Evolutionary conservation across 2,888 invertebrate species (phyloP), one percentile per base, ranked within the genome.

Genomic region (Nymphalis polychloros): DNA sequence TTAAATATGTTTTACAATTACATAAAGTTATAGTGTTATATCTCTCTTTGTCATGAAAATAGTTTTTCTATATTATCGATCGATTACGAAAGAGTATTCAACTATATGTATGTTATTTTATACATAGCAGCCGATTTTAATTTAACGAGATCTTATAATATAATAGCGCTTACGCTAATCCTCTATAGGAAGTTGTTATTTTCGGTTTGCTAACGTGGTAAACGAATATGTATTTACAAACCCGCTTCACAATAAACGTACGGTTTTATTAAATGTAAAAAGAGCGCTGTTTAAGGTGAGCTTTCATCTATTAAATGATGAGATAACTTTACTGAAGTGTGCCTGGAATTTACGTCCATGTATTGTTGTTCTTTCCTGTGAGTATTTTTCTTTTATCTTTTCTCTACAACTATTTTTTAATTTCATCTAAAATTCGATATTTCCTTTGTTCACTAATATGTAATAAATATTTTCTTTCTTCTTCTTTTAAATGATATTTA

Each of bases 301-400:
- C 72, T 70, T 63, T 60, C 52, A 61, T 68, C 57, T 66, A 52
- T 68, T 65, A 67, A 71, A 74, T 68, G 62, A 74, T 74, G 74
- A 73, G 68, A 71, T 73, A 70, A 74, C 64, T 73, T 72, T 67
- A 66, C 70, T 68, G 67, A 69, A 69, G 74, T 73, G 70, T 69
- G 69, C 69, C 73, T 74, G 73, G 76, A 79, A 76, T 75, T 78
- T 72, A 86, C 88, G 87, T 91, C 92, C 89, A 93, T 93, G 93
- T 93, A 93, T 90, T 93, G 93, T 92, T 93, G 93, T 82, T 93
- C 93, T 73, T 90, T 93, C 79, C 90, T 93, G 93, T 93, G 81
- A 93, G 93, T 93, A 81, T 76, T 73, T 70, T 68, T 67, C 69
- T 63, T 52, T 71, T 61, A 60, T 66, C 63, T 62, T 69, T 52